Conservation (phyloP, 2,888 invertebrate species). For the Bhutanitis thaidina region DNA sequence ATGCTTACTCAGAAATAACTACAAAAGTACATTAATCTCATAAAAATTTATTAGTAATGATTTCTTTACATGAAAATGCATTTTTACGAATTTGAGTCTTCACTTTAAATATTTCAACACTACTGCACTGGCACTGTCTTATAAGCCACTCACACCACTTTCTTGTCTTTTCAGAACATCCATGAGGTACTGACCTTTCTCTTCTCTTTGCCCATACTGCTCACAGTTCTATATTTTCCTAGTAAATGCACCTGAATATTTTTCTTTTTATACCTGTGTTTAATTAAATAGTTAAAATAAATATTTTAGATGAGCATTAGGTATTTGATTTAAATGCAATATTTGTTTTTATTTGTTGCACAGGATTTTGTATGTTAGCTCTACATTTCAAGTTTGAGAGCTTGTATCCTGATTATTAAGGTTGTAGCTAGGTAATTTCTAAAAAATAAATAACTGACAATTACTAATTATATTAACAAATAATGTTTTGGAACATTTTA, state of each 20-base stretch:
- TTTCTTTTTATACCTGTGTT: conserved; percentile 22
- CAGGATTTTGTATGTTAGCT: background rate
- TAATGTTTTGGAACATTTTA: too few relatives aligned
- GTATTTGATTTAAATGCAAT: too few relatives aligned
- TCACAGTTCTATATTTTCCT: conserved; percentile 51
- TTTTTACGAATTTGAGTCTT: conserved; percentile 3
- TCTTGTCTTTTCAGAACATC: conserved; percentile 81
- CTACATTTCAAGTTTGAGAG: conserved; percentile 1
- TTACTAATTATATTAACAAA: too few relatives aligned
- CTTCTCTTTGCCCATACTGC: conserved; percentile 52
- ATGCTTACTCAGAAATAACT: conserved; percentile 9
- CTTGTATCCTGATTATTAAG: background rate
- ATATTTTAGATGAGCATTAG: too few relatives aligned
- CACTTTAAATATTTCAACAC: conserved; percentile 29
- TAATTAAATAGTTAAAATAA: background rate
- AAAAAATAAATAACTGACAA: background rate
- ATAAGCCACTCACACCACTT: conserved; percentile 67
- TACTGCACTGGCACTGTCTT: conserved; percentile 59
- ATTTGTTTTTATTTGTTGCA: too few relatives aligned
- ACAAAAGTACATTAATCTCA: background rate
- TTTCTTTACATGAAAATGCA: background rate
- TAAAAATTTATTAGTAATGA: background rate
- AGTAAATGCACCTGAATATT: conserved; percentile 49
- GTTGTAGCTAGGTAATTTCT: conserved; percentile 1
- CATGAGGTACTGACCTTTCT: conserved; percentile 79